These are phyloP conservation scores for Sebastes matsubarae DNA, from an alignment of 2,797 vertebrate species.

Conservation along the genomic window DNA sequence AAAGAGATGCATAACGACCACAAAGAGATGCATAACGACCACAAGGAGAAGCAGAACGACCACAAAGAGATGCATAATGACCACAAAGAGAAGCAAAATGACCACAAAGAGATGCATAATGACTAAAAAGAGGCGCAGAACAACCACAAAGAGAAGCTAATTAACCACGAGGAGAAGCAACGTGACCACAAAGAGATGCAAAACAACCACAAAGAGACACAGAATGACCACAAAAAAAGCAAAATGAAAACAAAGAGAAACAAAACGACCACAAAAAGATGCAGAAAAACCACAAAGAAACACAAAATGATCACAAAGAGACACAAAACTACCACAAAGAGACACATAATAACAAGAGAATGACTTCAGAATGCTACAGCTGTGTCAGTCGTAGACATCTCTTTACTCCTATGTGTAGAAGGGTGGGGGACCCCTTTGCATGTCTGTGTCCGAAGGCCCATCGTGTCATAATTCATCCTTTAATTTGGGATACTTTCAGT, in stretches of 20 bases:
- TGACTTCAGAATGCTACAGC: neutral
- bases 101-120: rapidly evolving
- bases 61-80: too few relatives aligned
- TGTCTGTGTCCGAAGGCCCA: neutral
- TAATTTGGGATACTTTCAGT: neutral
- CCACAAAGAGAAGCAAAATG: rapidly evolving
- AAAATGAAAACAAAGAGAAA: too few relatives aligned
- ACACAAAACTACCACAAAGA: neutral
- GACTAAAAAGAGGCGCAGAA: rapidly evolving
- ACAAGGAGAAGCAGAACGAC: too few relatives aligned
- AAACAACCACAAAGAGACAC: too few relatives aligned
- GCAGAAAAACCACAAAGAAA: rapidly evolving
- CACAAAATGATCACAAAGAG: neutral
- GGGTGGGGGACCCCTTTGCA: neutral
- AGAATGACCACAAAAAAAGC: too few relatives aligned
- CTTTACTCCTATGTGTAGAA: neutral
- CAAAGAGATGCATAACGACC: rapidly evolving
- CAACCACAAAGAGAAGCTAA: rapidly evolving
- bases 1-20: too few relatives aligned
- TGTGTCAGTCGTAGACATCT: neutral
- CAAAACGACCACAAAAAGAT: too few relatives aligned
- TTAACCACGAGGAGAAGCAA: too few relatives aligned
- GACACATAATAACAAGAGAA: neutral
- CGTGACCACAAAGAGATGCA: too few relatives aligned
- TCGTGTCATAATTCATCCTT: neutral